Evolutionary conservation across 2,888 invertebrate species (phyloP).

Genomic region (Cyclophora albipunctata): DNA sequence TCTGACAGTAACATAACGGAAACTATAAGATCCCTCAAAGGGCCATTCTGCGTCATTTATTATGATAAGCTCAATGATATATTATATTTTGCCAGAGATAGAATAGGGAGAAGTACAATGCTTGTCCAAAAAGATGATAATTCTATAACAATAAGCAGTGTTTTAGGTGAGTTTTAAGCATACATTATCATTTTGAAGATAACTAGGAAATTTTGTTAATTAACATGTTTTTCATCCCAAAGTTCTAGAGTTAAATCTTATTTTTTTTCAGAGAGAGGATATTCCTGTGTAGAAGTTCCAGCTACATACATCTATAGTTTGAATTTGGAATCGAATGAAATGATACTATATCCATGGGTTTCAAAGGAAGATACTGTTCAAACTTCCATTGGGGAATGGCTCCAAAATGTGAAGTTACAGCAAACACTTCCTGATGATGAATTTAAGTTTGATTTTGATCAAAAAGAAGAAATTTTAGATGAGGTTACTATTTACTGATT

Average conservation of each 20-base stretch:
- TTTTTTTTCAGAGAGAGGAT: slow-evolving; percentile 46
- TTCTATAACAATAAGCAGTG: slow-evolving; percentile 69
- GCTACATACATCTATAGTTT: slow-evolving; percentile 76
- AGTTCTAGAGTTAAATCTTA: background rate
- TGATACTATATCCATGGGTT: slow-evolving; percentile 49
- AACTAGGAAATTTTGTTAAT: too few species aligned
- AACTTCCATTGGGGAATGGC: slow-evolving; percentile 36
- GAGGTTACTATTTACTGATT: slow-evolving; percentile 27
- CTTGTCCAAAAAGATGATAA: slow-evolving; percentile 72
- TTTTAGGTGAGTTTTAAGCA: slow-evolving; percentile 48
- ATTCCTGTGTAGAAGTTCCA: slow-evolving; percentile 77
- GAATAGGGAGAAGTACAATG: slow-evolving; percentile 89
- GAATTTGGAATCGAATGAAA: slow-evolving; percentile 44
- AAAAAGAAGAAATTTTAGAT: slow-evolving; percentile 22
- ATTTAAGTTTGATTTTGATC: slow-evolving; percentile 33
- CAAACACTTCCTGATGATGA: slow-evolving; percentile 53
- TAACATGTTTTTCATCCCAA: too few species aligned
- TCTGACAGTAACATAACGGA: slow-evolving; percentile 41
- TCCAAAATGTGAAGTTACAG: slow-evolving; percentile 37
- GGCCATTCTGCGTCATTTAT: slow-evolving; percentile 90
- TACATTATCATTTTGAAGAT: slow-evolving; percentile 9
- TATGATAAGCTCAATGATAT: slow-evolving; percentile 74
- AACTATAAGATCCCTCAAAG: slow-evolving; percentile 78
- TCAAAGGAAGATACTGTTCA: slow-evolving; percentile 28
- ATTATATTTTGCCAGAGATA: slow-evolving; percentile 90